Percentiles rank a stretch among this genome's conserved stretches.
Conservation (phyloP, 2,797 vertebrate genomes). For the Choloepus didactylus region DNA sequence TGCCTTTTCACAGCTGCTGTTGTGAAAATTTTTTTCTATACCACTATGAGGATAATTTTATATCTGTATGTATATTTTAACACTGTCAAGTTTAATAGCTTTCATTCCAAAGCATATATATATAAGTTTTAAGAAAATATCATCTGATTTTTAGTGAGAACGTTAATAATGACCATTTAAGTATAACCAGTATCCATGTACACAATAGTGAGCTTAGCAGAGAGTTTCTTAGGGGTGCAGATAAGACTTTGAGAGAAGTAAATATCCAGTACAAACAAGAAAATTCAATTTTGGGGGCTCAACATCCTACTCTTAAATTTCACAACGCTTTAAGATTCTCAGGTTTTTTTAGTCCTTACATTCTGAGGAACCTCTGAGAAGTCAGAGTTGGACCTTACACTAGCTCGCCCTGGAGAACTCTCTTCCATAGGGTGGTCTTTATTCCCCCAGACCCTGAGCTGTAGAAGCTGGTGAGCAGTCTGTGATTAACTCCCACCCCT, state of each 20-base stretch:
- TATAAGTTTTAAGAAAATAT: conserved; percentile 81
- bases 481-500: not conserved
- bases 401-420: not conserved
- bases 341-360: not conserved
- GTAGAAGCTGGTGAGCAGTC: not conserved
- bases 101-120: conserved; percentile 68
- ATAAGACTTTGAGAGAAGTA: conserved; percentile 22
- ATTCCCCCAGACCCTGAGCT: not conserved
- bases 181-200: not conserved
- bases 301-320: not conserved
- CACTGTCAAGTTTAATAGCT: conserved; percentile 50
- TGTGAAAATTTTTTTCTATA: not conserved
- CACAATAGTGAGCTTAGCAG: not conserved
- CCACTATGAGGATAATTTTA: not conserved
- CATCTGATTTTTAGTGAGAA: conserved; percentile 27
- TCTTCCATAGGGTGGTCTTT: not conserved
- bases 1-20: not conserved
- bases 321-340: conserved; percentile 24
- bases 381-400: rapidly evolving
- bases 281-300: conserved; percentile 51
- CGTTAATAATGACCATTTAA: conserved; percentile 12
- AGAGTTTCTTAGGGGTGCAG: not conserved
- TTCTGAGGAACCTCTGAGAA: not conserved
- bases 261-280: not conserved
- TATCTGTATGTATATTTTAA: not conserved